phyloP scores from a whole-genome alignment of 1,140 invertebrate species.

The Lasioglossum albipes region DNA sequence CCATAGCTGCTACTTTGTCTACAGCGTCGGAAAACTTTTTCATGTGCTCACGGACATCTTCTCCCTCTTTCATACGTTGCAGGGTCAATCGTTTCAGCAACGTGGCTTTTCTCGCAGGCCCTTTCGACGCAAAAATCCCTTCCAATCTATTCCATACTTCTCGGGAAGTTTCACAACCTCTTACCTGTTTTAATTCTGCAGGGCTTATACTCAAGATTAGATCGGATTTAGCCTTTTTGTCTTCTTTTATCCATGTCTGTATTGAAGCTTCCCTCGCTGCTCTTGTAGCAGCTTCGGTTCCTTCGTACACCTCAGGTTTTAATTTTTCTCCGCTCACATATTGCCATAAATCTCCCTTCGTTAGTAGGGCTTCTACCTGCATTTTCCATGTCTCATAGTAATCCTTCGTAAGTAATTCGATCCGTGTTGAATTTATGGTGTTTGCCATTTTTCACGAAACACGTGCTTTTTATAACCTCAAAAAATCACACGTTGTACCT shows the following conservation, averaged over 20 bases:
- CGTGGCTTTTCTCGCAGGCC: slow-evolving; percentile 31
- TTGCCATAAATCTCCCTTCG: slow-evolving; percentile 2
- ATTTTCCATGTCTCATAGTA: slow-evolving; percentile 25
- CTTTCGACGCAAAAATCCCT: slow-evolving; percentile 43
- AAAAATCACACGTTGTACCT: too few relatives aligned
- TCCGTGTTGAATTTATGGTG: neutral
- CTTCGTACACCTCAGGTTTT: neutral
- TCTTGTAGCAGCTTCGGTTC: neutral
- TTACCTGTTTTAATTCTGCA: neutral
- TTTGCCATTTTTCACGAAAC: neutral
- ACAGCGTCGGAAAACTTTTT: slow-evolving; percentile 13
- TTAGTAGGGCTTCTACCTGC: slow-evolving; percentile 12
- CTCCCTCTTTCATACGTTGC: neutral
- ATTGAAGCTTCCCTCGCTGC: too few relatives aligned
- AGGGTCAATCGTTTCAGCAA: slow-evolving; percentile 15
- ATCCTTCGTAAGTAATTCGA: neutral
- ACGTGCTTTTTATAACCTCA: too few relatives aligned
- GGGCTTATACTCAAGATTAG: slow-evolving; percentile 17
- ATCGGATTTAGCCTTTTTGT: slow-evolving; percentile 19
- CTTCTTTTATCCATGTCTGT: neutral
- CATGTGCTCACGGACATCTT: slow-evolving; percentile 10
- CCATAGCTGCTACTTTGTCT: neutral
- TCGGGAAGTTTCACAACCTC: slow-evolving; percentile 4
- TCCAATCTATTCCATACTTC: slow-evolving; percentile 7
- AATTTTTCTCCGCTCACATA: neutral